Percentiles rank a stretch among this genome's conserved stretches.
Conservation (phyloP, 1,140 invertebrate species). For the Doryteuthis pealeii region DNA sequence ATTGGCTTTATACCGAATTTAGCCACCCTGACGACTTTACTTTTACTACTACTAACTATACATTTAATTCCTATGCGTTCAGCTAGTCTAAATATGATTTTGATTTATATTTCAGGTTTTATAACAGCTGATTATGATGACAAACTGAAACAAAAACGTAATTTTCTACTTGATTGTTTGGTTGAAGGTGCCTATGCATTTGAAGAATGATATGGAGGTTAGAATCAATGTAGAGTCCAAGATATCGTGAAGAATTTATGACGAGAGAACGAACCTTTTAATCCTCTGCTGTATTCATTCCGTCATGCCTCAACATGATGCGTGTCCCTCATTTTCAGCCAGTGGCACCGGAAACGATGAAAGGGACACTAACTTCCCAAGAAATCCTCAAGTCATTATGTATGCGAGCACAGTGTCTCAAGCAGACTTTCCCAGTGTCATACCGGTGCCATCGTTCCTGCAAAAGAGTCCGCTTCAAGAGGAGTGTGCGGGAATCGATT, state of each 20-base stretch:
- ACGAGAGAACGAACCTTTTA: slow-evolving; percentile 28
- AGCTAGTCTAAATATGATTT: no score
- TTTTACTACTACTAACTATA: no score
- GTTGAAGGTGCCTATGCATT: slow-evolving; percentile 28
- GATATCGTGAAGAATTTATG: slow-evolving; percentile 33
- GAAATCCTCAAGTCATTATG: slow-evolving; percentile 40
- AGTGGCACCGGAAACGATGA: slow-evolving; percentile 29
- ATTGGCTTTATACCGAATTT: no score
- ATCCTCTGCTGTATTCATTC: slow-evolving; percentile 34
- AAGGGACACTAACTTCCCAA: slow-evolving; percentile 34
- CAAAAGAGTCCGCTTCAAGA: slow-evolving; percentile 23
- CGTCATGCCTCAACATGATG: slow-evolving; percentile 41
- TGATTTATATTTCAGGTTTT: no score
- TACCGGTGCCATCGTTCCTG: slow-evolving; percentile 31
- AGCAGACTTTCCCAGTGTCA: slow-evolving; percentile 27
- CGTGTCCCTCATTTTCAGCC: slow-evolving; percentile 40
- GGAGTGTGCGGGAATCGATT: slow-evolving; percentile 24
- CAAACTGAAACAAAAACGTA: slow-evolving; percentile 33
- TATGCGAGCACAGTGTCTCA: slow-evolving; percentile 21
- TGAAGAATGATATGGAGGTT: slow-evolving; percentile 30
- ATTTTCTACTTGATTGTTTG: slow-evolving; percentile 34
- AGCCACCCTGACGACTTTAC: no score
- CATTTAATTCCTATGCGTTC: not conserved
- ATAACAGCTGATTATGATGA: slow-evolving; percentile 36
- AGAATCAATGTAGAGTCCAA: slow-evolving; percentile 33